These are phyloP conservation scores for Willisornis vidua DNA, from an alignment of 2,113 vertebrate species.

Conservation along the genomic window DNA sequence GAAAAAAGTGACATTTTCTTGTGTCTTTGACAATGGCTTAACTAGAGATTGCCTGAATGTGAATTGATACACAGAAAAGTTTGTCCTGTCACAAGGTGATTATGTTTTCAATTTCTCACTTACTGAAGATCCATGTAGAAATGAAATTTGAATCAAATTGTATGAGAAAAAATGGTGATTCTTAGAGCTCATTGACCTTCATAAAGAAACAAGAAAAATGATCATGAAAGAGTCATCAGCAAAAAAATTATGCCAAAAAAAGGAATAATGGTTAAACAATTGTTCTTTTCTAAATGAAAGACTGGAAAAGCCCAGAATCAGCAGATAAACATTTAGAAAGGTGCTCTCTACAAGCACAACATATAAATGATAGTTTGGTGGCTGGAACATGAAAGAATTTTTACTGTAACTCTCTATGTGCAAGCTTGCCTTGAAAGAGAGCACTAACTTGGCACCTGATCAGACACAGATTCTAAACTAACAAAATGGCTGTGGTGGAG, in stretches of 20 bases:
- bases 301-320: background rate
- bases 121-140: background rate
- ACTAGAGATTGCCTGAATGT: background rate
- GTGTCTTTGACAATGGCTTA: background rate
- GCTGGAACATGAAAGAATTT: background rate
- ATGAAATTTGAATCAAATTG: background rate
- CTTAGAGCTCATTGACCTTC: background rate
- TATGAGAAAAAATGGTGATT: background rate
- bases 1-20: background rate
- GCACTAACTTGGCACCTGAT: background rate
- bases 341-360: background rate
- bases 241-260: background rate
- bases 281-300: background rate
- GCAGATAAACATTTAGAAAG: background rate
- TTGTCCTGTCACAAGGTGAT: background rate
- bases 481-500: background rate
- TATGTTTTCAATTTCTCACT: background rate
- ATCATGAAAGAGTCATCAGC: background rate
- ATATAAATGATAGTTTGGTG: background rate
- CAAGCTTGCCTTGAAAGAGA: background rate
- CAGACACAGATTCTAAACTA: background rate
- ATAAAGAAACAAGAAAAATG: background rate
- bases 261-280: background rate
- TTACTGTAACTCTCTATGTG: background rate
- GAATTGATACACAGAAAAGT: background rate